phyloP scores from a whole-genome alignment of 1,140 invertebrate species.

The Trichoplusia ni region DNA sequence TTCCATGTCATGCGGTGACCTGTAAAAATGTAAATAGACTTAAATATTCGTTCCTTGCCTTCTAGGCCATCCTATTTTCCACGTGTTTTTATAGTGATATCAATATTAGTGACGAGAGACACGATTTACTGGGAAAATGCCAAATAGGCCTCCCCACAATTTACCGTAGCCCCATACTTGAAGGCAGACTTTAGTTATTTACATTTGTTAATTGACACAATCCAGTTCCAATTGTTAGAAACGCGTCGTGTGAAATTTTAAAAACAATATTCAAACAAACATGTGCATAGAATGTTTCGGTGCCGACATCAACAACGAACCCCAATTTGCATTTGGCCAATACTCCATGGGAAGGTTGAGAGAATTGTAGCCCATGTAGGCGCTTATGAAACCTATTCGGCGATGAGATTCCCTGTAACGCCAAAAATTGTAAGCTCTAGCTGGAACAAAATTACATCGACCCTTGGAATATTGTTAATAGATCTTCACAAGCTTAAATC shows the following conservation, averaged over 20 bases:
- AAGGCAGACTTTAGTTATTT: not conserved
- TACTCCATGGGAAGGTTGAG: slow-evolving; percentile 81
- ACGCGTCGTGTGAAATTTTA: not conserved
- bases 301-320: slow-evolving; percentile 72
- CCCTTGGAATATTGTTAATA: slow-evolving; percentile 71
- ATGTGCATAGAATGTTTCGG: slow-evolving; percentile 45
- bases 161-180: too few species aligned
- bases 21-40: too few species aligned
- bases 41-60: too few species aligned
- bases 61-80: not conserved
- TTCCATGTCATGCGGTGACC: slow-evolving; percentile 92
- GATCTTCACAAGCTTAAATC: slow-evolving; percentile 18
- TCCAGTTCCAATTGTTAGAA: slow-evolving; percentile 20
- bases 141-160: too few species aligned
- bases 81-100: not conserved
- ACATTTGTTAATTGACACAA: slow-evolving; percentile 15
- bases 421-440: slow-evolving; percentile 82
- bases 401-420: slow-evolving; percentile 77
- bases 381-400: slow-evolving; percentile 69
- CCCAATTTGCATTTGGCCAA: slow-evolving; percentile 83
- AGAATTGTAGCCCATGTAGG: slow-evolving; percentile 81
- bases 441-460: slow-evolving; percentile 77
- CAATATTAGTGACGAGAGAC: slow-evolving; percentile 11
- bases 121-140: too few species aligned
- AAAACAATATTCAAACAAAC: slow-evolving; percentile 15